Evolutionary conservation across 2,888 invertebrate genomes (phyloP), one percentile per base, ranked within the genome.

Genomic region (Hypomecis atomaria): DNA sequence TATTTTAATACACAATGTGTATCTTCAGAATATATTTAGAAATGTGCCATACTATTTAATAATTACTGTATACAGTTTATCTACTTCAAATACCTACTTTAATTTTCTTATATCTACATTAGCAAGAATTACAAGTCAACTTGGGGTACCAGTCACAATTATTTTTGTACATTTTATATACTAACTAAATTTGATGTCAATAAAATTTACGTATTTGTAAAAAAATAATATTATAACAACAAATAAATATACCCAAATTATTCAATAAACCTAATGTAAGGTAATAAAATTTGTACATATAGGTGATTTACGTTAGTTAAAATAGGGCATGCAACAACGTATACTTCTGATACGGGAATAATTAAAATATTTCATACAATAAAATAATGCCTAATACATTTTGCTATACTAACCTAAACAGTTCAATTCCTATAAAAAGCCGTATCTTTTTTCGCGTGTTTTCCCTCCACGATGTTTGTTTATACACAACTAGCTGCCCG

Each of bases 271-370:
- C 9, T 56, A 62, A 56, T 48, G 43, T 44, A 33, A 43, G 10
- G 34, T 10, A 44, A 57, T 62, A 57, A 7, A 50, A 50, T 62
- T 62, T 62, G 62, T 52, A 62, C 62, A 62, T 57, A 52, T 33
- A 40, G 62, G 62, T 62, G 50, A 43, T 34, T 42, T 48, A 13
- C n/a, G 10, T 10, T 36, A 37, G 4, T 37, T 52, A 52, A 52
- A 52, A 13, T 52, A 38, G 23, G 9, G 10, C 40, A 40, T 8
- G 40, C 4, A n/a, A 44, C 6, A 44, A n/a, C n/a, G 23, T 23
- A 23, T 23, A 23, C 23, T 23, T 23, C 5, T 44, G 13, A 7
- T 13, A 44, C 13, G 7, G 7, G 7, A 7, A 4, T 9, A 40
- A 40, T 9, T 13, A 13, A n/a, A 11, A 13, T 13, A 13, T 44